A percentile compares a stretch with the other conserved stretches of the same genome.
Conservation (phyloP, 2,113 vertebrate species). For the Petrocephalus zakoni region DNA sequence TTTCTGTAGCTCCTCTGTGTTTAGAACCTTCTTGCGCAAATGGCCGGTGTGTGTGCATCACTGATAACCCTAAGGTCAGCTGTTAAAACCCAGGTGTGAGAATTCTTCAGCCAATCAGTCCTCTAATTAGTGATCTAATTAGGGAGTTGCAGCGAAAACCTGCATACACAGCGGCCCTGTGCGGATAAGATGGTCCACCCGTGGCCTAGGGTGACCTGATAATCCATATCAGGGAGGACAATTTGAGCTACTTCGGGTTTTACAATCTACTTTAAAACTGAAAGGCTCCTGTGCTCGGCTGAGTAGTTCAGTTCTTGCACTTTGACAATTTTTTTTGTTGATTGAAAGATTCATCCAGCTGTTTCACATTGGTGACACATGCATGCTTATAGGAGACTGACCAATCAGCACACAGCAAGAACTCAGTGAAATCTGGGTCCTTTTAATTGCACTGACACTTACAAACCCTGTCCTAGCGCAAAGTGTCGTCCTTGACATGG, state of each 20-base stretch:
- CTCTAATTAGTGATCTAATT: too few relatives aligned
- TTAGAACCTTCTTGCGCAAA: too few relatives aligned
- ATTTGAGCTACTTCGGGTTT: not conserved
- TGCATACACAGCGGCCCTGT: too few relatives aligned
- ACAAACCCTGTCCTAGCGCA: not conserved
- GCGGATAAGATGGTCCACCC: too few relatives aligned
- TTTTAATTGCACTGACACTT: not conserved
- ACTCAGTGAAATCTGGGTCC: not conserved
- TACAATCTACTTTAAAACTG: not conserved
- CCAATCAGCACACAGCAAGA: not conserved
- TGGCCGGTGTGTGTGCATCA: too few relatives aligned
- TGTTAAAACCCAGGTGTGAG: too few relatives aligned
- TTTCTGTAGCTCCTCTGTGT: not conserved
- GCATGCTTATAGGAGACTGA: not conserved
- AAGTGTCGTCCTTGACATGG: not conserved
- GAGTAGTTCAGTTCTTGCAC: not conserved
- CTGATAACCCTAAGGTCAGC: too few relatives aligned
- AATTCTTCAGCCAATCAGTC: too few relatives aligned
- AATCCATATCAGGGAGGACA: not conserved
- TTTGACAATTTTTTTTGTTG: not conserved
- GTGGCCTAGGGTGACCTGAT: not conserved
- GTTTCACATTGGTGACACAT: not conserved
- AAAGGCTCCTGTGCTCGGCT: not conserved
- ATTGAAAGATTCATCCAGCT: not conserved
- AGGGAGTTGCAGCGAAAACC: too few relatives aligned